phyloP scores from a whole-genome alignment of 2,797 vertebrate genomes.

The Ispidina picta region DNA sequence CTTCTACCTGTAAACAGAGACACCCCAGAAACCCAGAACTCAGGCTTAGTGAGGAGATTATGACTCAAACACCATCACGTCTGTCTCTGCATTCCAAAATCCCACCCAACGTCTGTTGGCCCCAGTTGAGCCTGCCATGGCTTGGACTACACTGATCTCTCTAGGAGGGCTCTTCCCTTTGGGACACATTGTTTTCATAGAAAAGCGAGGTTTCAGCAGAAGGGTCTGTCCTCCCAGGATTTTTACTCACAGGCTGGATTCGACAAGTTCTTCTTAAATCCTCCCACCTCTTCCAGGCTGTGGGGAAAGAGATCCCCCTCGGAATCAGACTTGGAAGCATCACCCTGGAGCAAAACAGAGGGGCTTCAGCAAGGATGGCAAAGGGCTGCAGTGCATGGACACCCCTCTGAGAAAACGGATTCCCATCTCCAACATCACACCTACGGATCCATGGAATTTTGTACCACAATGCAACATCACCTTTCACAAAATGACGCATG shows the following conservation, averaged over 20 bases:
- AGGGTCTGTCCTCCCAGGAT: not conserved
- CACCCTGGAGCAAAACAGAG: slow-evolving; percentile 83
- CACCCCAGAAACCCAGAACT: not conserved
- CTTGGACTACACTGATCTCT: not conserved
- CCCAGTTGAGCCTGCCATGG: not conserved
- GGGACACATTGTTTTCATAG: not conserved
- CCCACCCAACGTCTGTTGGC: not conserved
- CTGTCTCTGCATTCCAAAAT: not conserved
- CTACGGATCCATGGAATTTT: slow-evolving; percentile 45
- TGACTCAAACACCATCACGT: accelerated
- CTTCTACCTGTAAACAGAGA: not conserved
- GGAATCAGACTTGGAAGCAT: slow-evolving; percentile 89
- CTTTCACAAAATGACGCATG: slow-evolving; percentile 74
- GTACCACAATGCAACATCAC: slow-evolving; percentile 69
- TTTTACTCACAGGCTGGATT: slow-evolving; percentile 86
- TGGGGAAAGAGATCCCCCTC: slow-evolving; percentile 87
- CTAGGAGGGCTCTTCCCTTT: not conserved
- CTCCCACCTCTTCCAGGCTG: slow-evolving; percentile 88
- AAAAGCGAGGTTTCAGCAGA: not conserved
- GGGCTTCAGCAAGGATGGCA: not conserved
- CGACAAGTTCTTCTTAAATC: slow-evolving; percentile 88
- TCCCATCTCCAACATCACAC: slow-evolving; percentile 46
- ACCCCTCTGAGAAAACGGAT: slow-evolving; percentile 1
- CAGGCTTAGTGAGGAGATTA: accelerated
- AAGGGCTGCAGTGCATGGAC: not conserved